A percentile compares a stretch with the other conserved stretches of the same genome.
Evolutionary conservation across 2,113 vertebrate genomes (phyloP).

Genomic region (Garra rufa): DNA sequence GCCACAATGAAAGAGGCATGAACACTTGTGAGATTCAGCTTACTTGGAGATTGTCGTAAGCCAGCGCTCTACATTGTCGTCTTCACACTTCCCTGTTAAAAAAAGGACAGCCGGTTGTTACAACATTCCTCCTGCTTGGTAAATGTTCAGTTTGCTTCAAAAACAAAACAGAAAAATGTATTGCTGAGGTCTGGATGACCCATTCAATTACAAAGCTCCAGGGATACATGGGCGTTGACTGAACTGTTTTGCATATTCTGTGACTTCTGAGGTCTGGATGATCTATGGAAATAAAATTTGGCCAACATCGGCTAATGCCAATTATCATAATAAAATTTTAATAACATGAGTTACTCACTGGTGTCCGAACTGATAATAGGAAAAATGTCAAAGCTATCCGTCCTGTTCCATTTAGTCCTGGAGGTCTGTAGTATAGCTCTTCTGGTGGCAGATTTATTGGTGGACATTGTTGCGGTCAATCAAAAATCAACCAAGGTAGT

Average conservation of each 20-base stretch:
- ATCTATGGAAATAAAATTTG: background rate
- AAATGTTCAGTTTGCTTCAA: background rate
- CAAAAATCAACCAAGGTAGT: background rate
- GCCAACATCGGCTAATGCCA: background rate
- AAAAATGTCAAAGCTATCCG: background rate
- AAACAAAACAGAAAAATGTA: background rate
- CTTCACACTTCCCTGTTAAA: constrained; percentile 52
- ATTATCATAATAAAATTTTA: background rate
- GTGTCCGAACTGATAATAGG: background rate
- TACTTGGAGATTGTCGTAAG: constrained; percentile 54
- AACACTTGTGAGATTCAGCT: constrained; percentile 31
- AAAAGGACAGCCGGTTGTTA: background rate
- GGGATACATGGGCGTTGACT: background rate
- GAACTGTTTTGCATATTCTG: background rate
- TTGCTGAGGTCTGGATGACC: constrained; percentile 3
- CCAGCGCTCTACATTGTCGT: constrained; percentile 57
- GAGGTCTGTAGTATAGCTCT: constrained; percentile 54
- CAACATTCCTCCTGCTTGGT: background rate
- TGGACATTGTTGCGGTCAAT: constrained; percentile 50
- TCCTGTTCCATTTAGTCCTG: constrained; percentile 52
- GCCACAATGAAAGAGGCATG: background rate
- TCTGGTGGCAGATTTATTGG: constrained; percentile 44
- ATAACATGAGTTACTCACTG: constrained; percentile 27
- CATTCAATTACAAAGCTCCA: background rate
- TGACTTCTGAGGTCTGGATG: background rate